phyloP scores from a whole-genome alignment of 2,797 vertebrate species.

The Cynodonichthys magdalenae region DNA sequence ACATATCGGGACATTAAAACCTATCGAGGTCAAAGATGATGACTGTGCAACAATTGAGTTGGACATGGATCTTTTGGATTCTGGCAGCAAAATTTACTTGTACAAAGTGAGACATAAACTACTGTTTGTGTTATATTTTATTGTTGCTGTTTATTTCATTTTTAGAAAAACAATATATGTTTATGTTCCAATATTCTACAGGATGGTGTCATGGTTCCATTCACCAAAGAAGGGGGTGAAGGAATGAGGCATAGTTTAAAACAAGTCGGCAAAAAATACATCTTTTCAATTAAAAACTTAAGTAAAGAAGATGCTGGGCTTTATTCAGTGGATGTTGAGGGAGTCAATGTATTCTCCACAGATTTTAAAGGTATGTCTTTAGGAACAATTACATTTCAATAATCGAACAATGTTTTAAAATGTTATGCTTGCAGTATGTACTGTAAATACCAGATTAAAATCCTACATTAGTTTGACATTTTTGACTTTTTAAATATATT shows the following conservation, averaged over 20 bases:
- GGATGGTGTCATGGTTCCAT: slow-evolving; percentile 87
- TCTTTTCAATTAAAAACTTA: slow-evolving; percentile 85
- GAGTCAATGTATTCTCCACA: slow-evolving; percentile 87
- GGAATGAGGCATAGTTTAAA: slow-evolving; percentile 81
- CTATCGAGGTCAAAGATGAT: slow-evolving; percentile 79
- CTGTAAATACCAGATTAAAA: no score
- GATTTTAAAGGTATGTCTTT: slow-evolving; percentile 81
- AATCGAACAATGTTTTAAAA: not conserved
- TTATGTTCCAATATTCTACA: slow-evolving; percentile 51
- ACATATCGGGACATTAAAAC: slow-evolving; percentile 80
- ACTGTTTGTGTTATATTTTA: no score
- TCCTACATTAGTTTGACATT: no score
- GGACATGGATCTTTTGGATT: slow-evolving; percentile 89
- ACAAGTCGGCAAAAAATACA: slow-evolving; percentile 82
- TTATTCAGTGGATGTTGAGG: slow-evolving; percentile 89
- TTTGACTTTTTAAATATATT: no score
- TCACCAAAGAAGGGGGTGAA: slow-evolving; percentile 50
- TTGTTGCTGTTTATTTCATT: not conserved
- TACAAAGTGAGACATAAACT: slow-evolving; percentile 84
- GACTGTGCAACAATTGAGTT: slow-evolving; percentile 84
- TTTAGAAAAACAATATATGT: not conserved
- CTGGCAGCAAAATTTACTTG: slow-evolving; percentile 84
- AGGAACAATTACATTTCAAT: slow-evolving; percentile 13
- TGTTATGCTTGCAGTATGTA: not conserved
- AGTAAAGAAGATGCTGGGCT: slow-evolving; percentile 85